phyloP scores from a whole-genome alignment of 1,140 invertebrate species.

The Drosophila carrolli region DNA sequence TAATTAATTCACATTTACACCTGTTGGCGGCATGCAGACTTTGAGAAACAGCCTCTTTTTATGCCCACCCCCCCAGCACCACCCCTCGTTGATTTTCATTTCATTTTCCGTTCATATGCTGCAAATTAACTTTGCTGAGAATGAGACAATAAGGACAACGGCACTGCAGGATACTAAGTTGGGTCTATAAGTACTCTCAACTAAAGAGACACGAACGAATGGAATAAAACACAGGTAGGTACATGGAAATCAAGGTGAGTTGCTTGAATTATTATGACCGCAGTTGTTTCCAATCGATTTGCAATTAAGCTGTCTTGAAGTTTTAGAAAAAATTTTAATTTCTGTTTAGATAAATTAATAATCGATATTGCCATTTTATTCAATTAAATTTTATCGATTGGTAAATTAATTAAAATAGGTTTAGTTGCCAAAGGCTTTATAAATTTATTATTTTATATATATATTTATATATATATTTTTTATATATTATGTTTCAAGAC shows the following conservation, averaged over 20 bases:
- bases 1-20: slow-evolving; percentile 84
- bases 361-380: too few species aligned
- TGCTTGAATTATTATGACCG: slow-evolving; percentile 4
- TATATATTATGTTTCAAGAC: too few species aligned
- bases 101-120: slow-evolving; percentile 64
- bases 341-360: too few species aligned
- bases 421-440: too few species aligned
- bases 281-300: background rate
- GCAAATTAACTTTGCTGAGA: slow-evolving; percentile 57
- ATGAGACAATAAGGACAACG: slow-evolving; percentile 20
- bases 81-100: slow-evolving; percentile 46
- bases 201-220: background rate
- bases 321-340: too few species aligned
- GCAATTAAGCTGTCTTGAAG: background rate
- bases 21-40: slow-evolving; percentile 70
- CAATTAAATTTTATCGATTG: too few species aligned
- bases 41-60: slow-evolving; percentile 30
- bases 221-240: too few species aligned
- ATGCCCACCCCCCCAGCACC: slow-evolving; percentile 1
- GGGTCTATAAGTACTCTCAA: background rate
- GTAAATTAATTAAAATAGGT: too few species aligned
- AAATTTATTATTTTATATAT: too few species aligned
- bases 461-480: too few species aligned
- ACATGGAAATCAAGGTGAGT: background rate
- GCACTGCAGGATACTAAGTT: slow-evolving; percentile 7